Base-by-base conservation (phyloP, 2,113 vertebrate species). In the Pseudonaja textilis region DNA sequence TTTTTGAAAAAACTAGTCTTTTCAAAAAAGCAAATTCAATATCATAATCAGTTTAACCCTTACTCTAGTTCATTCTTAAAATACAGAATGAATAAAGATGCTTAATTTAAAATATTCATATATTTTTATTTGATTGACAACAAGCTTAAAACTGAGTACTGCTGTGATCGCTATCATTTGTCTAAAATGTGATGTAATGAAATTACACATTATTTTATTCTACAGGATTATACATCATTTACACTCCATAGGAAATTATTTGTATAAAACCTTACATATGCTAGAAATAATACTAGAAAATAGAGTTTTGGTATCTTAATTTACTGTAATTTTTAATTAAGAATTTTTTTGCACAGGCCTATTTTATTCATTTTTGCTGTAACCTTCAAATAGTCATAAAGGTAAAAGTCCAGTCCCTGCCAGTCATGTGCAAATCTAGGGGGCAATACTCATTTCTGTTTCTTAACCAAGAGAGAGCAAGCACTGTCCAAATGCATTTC, bases 111-210 rank as follows among this genome's bases (percentile, higher is more conserved):
- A 93, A 64, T 86, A 52, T 94, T 87, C 57, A 94, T 93, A 52
- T 45, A 92, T 57, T 92, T 57, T 74, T 92, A 87, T 81, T 93
- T 95, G 94, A 52, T 95, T 95, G 93, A 85, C 45, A 94, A 26
- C 59, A 74, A 92, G 9, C 9, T 91, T 61, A 56, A 93, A 87
- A 55, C 45, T 34, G 91, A 93, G 95, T 89, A 5, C 0, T 88
- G 90, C 93, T 93, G 50, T 34, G 69, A 91, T 94, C 50, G 91
- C 92, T 85, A 87, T 54, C 1, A 23, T 59, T 29, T 47, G 55
- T 16, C 1, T 69, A n/a, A 90, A 90, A 69, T 69, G 26, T 69
- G 26, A 18, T 16, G n/a, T 50, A 52, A 90, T 69, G 18, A 90
- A 50, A 29, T 90, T 52, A n/a, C n/a, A 88, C 29, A 56, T 50